Percentiles rank a stretch among this genome's conserved stretches.
Evolutionary conservation across 2,888 invertebrate genomes (phyloP).

Genomic region (Lymantria dispar): DNA sequence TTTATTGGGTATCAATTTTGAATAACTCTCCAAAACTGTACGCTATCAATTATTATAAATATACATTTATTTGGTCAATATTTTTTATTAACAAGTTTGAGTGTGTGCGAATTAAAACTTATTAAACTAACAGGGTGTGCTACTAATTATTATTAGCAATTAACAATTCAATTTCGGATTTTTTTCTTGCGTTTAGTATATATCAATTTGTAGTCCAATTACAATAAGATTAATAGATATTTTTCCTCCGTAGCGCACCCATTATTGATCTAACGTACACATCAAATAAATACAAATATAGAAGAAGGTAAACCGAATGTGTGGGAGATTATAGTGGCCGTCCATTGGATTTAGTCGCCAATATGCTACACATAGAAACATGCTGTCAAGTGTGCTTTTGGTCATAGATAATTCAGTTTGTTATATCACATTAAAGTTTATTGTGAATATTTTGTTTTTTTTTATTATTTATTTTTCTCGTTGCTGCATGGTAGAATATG

Average conservation of each 20-base stretch:
- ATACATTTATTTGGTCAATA: conserved; percentile 19
- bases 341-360: conserved; percentile 49
- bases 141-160: conserved; percentile 34
- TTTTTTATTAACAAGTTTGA: conserved; percentile 27
- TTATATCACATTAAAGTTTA: conserved; percentile 72
- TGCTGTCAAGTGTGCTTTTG: conserved; percentile 59
- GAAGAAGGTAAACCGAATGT: conserved; percentile 57
- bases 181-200: no score
- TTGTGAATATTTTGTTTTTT: conserved; percentile 66
- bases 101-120: conserved; percentile 38
- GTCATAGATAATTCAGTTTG: conserved; percentile 53
- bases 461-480: conserved; percentile 51
- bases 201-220: no score
- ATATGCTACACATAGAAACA: conserved; percentile 52
- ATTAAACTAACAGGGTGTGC: conserved; percentile 64
- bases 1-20: neutral
- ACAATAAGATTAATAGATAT: conserved; percentile 20
- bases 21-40: neutral
- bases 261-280: conserved; percentile 68
- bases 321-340: conserved; percentile 38
- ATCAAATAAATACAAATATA: conserved; percentile 75
- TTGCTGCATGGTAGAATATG: conserved; percentile 67
- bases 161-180: neutral
- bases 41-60: conserved; percentile 31
- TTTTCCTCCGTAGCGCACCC: conserved; percentile 77